Evolutionary conservation across 1,140 invertebrate genomes (phyloP).

Genomic region (Magallana gigas): DNA sequence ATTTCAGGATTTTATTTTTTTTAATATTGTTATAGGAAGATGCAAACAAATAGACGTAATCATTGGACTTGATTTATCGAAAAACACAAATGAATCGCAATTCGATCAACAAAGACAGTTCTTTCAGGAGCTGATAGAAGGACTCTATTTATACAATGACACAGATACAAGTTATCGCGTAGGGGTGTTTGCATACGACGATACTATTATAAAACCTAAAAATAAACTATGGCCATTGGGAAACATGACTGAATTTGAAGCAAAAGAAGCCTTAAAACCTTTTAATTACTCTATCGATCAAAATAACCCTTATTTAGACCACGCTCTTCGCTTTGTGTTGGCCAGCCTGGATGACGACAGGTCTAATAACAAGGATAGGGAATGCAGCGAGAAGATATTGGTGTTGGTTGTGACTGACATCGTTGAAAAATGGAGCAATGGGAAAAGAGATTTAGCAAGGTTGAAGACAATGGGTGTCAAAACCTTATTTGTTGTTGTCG

Average conservation of each 20-base stretch:
- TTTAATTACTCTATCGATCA: not conserved
- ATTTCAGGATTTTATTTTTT: not conserved
- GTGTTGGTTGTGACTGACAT: not conserved
- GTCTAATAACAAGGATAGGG: not conserved
- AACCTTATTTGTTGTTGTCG: not conserved
- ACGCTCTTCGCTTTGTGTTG: slow-evolving; percentile 2
- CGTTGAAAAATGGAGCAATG: not conserved
- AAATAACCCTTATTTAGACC: not conserved
- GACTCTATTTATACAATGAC: not conserved
- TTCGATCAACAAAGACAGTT: not conserved
- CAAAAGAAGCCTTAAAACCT: not conserved
- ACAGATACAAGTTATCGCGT: not conserved
- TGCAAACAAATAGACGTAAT: slow-evolving; percentile 3
- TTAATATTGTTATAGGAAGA: not conserved
- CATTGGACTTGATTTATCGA: not conserved
- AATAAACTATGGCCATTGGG: not conserved
- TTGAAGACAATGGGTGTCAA: not conserved
- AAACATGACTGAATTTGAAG: not conserved
- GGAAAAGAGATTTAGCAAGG: not conserved
- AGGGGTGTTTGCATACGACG: slow-evolving; percentile 7
- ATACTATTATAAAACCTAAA: not conserved
- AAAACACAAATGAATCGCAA: not conserved
- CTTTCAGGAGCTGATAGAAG: not conserved
- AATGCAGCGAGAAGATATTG: slow-evolving; percentile 2
- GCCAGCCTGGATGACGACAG: not conserved